Conservation (phyloP, 2,888 invertebrate genomes). For the Pimpla rufipes region DNA sequence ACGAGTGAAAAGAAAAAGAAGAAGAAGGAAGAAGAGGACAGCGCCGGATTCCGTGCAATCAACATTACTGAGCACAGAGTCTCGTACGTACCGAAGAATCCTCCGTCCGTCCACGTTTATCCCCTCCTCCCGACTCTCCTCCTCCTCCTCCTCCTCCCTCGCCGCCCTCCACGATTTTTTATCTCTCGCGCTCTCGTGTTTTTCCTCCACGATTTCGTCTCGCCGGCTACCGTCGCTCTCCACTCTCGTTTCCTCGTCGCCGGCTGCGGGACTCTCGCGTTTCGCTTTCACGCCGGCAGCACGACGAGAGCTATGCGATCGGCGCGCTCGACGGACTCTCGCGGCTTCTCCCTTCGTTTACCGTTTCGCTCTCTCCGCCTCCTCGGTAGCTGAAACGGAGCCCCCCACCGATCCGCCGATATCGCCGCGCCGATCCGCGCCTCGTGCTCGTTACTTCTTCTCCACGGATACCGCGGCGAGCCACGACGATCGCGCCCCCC, state of each 20-base stretch:
- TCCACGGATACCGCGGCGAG: constrained; percentile 46
- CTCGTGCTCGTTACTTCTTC: constrained; percentile 63
- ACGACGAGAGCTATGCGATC: constrained; percentile 18
- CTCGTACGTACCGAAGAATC: constrained; percentile 64
- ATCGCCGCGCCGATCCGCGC: constrained; percentile 56
- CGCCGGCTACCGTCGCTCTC: constrained; percentile 26
- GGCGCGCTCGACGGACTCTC: constrained; percentile 14
- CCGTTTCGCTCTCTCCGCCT: background rate
- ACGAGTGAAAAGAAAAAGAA: constrained; percentile 36
- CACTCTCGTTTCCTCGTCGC: background rate
- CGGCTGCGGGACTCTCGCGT: background rate
- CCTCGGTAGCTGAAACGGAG: constrained; percentile 21
- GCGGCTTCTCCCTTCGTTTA: constrained; percentile 1
- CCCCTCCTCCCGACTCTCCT: constrained; percentile 61
- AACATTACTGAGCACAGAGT: constrained; percentile 77
- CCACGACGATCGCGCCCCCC: background rate
- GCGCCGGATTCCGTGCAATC: constrained; percentile 79
- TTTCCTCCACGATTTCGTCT: constrained; percentile 36
- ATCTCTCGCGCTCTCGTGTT: background rate
- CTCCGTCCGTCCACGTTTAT: constrained; percentile 56
- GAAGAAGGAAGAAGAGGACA: constrained; percentile 69
- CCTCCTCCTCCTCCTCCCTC: constrained; percentile 2
- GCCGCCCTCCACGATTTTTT: background rate
- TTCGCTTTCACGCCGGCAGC: constrained; percentile 15
- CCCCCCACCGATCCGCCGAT: constrained; percentile 62